Evolutionary conservation across 2,888 invertebrate species (phyloP).

Genomic region (Smittia aterrima): DNA sequence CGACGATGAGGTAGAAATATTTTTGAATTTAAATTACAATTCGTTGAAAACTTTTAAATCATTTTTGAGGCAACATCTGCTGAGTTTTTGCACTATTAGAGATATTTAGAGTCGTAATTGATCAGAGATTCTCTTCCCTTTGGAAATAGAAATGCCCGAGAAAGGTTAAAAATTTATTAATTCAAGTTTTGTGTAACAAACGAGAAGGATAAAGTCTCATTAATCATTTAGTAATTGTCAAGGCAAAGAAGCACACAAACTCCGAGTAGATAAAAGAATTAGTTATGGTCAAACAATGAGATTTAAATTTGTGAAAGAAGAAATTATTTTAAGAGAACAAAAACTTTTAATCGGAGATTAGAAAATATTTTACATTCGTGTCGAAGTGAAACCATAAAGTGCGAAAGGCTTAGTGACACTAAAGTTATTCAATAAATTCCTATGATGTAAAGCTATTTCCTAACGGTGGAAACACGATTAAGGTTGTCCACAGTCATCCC

Average conservation of each 20-base stretch:
- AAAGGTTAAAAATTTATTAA: slow-evolving; percentile 1
- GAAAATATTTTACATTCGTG: neutral
- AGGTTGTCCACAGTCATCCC: no score
- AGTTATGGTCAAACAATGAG: neutral
- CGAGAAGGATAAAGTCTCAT: slow-evolving; percentile 14
- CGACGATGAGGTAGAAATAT: no score
- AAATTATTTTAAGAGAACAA: neutral
- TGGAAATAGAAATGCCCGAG: neutral
- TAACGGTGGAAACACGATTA: no score
- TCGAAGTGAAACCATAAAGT: no score
- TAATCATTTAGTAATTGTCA: slow-evolving; percentile 6
- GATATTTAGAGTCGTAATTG: no score
- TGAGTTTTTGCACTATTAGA: no score
- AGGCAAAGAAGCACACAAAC: neutral
- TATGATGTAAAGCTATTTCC: neutral
- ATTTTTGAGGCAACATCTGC: no score
- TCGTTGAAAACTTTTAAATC: no score
- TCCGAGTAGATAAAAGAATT: neutral
- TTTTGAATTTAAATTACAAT: no score
- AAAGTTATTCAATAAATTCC: neutral
- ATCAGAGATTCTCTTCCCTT: no score
- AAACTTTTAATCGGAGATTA: neutral
- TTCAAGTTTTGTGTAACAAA: neutral
- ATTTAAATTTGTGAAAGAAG: no score
- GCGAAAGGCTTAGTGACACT: neutral